These are phyloP conservation scores for Calephelis nemesis DNA, from an alignment of 1,140 invertebrate genomes.

Conservation along the genomic window DNA sequence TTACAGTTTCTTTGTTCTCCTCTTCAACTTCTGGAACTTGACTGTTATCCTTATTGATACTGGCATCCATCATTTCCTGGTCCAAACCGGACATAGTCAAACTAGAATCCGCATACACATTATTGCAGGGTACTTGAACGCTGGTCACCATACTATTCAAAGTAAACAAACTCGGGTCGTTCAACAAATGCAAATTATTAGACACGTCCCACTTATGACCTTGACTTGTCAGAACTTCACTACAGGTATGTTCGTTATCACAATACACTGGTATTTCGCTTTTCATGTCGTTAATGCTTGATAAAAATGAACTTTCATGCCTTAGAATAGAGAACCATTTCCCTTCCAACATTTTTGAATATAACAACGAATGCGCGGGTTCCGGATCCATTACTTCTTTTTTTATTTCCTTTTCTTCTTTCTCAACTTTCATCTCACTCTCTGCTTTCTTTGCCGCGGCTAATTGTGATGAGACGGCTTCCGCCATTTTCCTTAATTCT, in stretches of 20 bases:
- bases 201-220: constrained; percentile 81
- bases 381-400: constrained; percentile 73
- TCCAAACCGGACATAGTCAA: constrained; percentile 80
- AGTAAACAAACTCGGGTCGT: constrained; percentile 77
- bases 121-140: constrained; percentile 63
- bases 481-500: constrained; percentile 79
- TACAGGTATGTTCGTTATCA: constrained; percentile 74
- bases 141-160: constrained; percentile 77
- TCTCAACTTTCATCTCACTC: constrained; percentile 75
- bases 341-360: constrained; percentile 68
- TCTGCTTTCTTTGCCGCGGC: constrained; percentile 76
- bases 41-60: constrained; percentile 47
- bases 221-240: constrained; percentile 74
- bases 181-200: constrained; percentile 80
- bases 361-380: constrained; percentile 52
- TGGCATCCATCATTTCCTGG: constrained; percentile 77
- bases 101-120: constrained; percentile 74
- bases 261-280: constrained; percentile 44
- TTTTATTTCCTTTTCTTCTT: constrained; percentile 75
- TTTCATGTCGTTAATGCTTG: constrained; percentile 55
- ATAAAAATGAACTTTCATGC: constrained; percentile 70
- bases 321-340: constrained; percentile 81
- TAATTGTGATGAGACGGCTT: constrained; percentile 76
- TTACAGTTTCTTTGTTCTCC: constrained; percentile 60
- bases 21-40: constrained; percentile 42